phyloP scores from a whole-genome alignment of 2,113 vertebrate genomes.

The Perognathus longimembris region DNA sequence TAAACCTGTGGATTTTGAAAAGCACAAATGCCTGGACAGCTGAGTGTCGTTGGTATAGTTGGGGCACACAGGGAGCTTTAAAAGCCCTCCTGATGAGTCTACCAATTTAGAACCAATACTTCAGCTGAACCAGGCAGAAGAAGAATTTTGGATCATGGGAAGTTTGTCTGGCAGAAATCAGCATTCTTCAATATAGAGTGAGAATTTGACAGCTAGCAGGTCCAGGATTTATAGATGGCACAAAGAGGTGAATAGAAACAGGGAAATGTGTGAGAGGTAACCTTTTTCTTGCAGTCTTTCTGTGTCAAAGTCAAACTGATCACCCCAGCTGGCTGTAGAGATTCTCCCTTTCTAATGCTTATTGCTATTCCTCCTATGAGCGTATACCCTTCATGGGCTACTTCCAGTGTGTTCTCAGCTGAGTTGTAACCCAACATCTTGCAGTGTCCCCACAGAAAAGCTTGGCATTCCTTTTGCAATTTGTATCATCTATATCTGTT shows the following conservation, averaged over 20 bases:
- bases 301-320: background rate
- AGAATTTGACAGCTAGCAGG: background rate
- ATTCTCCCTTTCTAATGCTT: too few species aligned
- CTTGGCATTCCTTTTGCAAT: background rate
- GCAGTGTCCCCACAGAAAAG: background rate
- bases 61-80: background rate
- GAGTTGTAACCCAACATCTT: background rate
- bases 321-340: background rate
- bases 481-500: background rate
- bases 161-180: background rate
- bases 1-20: background rate
- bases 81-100: background rate
- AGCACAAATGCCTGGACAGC: background rate
- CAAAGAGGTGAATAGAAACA: background rate
- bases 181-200: rapidly evolving
- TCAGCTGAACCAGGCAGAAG: background rate
- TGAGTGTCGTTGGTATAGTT: background rate
- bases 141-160: background rate
- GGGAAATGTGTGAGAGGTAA: background rate
- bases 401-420: background rate
- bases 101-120: background rate
- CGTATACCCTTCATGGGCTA: too few species aligned
- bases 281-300: background rate
- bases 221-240: background rate
- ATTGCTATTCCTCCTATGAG: background rate